Evolutionary conservation across 1,140 invertebrate genomes (phyloP), one percentile per base, ranked within the genome.

Genomic region (Sycobia sp.): DNA sequence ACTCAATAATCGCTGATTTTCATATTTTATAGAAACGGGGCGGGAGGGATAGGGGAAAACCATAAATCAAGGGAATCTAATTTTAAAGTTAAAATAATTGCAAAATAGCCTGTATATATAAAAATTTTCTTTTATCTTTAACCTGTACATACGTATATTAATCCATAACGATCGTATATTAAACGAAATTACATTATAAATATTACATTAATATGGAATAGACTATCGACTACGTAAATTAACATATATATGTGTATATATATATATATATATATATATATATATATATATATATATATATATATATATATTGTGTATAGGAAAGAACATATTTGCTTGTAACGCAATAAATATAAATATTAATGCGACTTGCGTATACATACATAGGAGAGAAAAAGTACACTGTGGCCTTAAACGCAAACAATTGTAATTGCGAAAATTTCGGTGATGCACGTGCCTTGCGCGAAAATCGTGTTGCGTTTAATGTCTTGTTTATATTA

Each of bases 401-500:
- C 18, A 63, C 58, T 53, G 54, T 29, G 16, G 46, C 38, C 36
- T 57, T 51, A 2, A 51, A 57, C 34, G 36, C 46, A 51, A 64
- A 44, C 10, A 34, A 25, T 41, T 27, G n/a, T 39, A 55, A 62
- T 32, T 64, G 46, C 46, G 27, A 18, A 60, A 61, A 60, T 55
- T 36, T 64, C 25, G 51, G 57, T 56, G 56, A 66, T 66, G 54
- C 61, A 56, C 53, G 59, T 63, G 59, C 56, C 56, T 56, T 63
- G 50, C 47, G 20, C 59, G 49, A 59, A 54, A 58, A 63, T 63
- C 14, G 27, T 55, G 27, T 67, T 64, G 62, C 57, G 60, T 62
- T 51, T 66, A 65, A 36, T 51, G 38, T 56, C 61, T 62, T 64
- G 54, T 64, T 64, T 38, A 61, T 64, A 57, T 55, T 49, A 58